phyloP scores from a whole-genome alignment of 1,140 invertebrate genomes.

The Branchinecta lindahli region DNA sequence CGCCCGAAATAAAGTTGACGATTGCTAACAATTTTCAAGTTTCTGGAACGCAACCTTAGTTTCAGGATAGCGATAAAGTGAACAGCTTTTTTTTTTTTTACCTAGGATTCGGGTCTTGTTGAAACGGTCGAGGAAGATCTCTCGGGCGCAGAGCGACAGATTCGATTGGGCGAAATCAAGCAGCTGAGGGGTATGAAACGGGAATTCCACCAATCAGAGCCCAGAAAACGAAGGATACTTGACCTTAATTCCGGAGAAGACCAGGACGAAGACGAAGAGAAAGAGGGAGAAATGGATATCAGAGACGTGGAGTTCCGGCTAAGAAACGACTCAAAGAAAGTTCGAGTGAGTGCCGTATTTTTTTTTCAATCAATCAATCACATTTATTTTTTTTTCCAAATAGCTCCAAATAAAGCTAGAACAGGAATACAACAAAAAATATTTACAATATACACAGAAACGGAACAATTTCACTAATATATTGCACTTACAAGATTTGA shows the following conservation, averaged over 20 bases:
- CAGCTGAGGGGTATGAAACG: conserved; percentile 62
- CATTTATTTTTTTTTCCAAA: too few relatives aligned
- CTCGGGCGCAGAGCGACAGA: conserved; percentile 57
- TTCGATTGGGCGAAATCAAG: conserved; percentile 71
- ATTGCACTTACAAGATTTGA: too few relatives aligned
- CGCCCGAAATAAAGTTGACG: too few relatives aligned
- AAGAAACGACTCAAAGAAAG: conserved; percentile 49
- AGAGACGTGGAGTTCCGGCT: conserved; percentile 81
- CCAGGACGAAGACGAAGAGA: conserved; percentile 36
- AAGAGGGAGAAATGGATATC: conserved; percentile 51
- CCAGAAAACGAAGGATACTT: conserved; percentile 55
- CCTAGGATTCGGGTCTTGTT: conserved; percentile 50
- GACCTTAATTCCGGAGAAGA: conserved; percentile 36
- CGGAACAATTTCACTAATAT: too few relatives aligned
- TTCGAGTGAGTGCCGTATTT: conserved; percentile 33
- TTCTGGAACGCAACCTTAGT: too few relatives aligned
- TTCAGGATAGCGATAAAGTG: too few relatives aligned
- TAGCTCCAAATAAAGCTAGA: too few relatives aligned
- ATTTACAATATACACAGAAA: too few relatives aligned
- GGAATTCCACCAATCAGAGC: conserved; percentile 43
- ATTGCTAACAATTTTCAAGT: too few relatives aligned
- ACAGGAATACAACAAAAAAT: too few relatives aligned
- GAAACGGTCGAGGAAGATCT: conserved; percentile 37
- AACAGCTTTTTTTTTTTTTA: too few relatives aligned
- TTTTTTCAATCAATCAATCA: too few relatives aligned